A percentile compares a stretch with the other conserved stretches of the same genome.
Conservation (phyloP, 2,113 vertebrate species). For the Neoarius graeffei region DNA sequence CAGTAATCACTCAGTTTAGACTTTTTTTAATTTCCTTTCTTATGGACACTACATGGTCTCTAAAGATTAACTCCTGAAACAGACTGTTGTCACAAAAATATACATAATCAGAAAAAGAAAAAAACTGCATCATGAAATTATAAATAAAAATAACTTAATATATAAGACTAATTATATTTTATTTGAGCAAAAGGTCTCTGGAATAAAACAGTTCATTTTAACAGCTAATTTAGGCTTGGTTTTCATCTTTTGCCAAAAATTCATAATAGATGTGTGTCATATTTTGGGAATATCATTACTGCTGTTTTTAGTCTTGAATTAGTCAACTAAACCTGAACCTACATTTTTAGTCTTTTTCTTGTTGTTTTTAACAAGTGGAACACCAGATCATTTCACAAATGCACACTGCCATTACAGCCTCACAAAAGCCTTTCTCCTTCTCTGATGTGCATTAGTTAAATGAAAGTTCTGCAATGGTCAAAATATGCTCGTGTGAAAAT, state of each 20-base stretch:
- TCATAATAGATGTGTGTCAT: neutral
- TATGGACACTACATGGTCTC: neutral
- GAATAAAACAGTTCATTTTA: neutral
- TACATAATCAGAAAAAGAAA: neutral
- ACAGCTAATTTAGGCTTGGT: neutral
- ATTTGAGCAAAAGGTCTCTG: neutral
- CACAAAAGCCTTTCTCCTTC: neutral
- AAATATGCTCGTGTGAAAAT: neutral
- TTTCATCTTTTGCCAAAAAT: neutral
- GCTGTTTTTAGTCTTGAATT: neutral
- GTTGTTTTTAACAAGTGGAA: neutral
- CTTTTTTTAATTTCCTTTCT: neutral
- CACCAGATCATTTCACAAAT: neutral
- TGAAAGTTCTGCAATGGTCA: neutral
- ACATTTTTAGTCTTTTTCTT: neutral
- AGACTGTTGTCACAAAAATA: neutral
- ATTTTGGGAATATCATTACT: neutral
- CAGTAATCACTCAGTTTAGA: conserved; percentile 17
- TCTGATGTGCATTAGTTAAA: neutral
- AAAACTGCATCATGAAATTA: neutral
- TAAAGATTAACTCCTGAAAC: neutral
- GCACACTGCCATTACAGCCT: neutral
- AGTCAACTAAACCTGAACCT: neutral
- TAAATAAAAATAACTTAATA: neutral
- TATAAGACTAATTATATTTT: neutral